Percentiles rank a stretch among this genome's conserved stretches.
Conservation (phyloP, 2,113 vertebrate genomes). For the Perccottus glenii region DNA sequence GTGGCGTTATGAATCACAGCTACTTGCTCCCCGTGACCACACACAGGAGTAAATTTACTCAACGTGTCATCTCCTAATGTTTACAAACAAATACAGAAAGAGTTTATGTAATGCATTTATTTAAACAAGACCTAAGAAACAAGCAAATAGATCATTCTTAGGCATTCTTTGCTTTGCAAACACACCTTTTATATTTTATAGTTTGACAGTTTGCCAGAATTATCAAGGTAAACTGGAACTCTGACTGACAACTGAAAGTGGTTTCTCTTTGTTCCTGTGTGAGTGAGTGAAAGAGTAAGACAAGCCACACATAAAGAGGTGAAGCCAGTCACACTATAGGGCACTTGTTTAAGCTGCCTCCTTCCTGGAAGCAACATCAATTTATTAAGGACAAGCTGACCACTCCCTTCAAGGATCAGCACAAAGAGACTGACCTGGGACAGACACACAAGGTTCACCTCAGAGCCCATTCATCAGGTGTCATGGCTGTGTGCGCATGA, state of each 20-base stretch:
- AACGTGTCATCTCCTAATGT: conserved; percentile 91
- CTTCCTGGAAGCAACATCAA: conserved; percentile 71
- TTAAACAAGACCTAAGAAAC: conserved; percentile 97
- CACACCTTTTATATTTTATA: conserved; percentile 83
- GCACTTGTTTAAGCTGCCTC: conserved; percentile 48
- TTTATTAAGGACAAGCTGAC: conserved; percentile 71
- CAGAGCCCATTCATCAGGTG: conserved; percentile 73
- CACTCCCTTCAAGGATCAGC: conserved; percentile 76
- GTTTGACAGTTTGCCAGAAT: conserved; percentile 81
- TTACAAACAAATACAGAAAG: conserved; percentile 96
- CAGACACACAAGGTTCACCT: conserved; percentile 70
- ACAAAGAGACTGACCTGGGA: conserved; percentile 75
- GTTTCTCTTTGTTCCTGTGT: conserved; percentile 74
- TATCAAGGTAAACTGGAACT: conserved; percentile 80
- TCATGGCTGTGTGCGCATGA: conserved; percentile 57
- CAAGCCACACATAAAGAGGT: conserved; percentile 43
- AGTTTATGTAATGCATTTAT: conserved; percentile 98
- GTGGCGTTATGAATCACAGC: conserved; percentile 39
- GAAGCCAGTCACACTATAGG: conserved; percentile 47
- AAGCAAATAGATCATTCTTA: conserved; percentile 97
- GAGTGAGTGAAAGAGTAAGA: conserved; percentile 21
- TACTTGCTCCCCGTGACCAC: conserved; percentile 62
- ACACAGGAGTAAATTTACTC: conserved; percentile 93
- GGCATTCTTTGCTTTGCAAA: conserved; percentile 97
- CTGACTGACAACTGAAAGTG: conserved; percentile 80